These are phyloP conservation scores for Melopsittacus undulatus DNA, from an alignment of 2,797 vertebrate genomes.

Conservation along the genomic window DNA sequence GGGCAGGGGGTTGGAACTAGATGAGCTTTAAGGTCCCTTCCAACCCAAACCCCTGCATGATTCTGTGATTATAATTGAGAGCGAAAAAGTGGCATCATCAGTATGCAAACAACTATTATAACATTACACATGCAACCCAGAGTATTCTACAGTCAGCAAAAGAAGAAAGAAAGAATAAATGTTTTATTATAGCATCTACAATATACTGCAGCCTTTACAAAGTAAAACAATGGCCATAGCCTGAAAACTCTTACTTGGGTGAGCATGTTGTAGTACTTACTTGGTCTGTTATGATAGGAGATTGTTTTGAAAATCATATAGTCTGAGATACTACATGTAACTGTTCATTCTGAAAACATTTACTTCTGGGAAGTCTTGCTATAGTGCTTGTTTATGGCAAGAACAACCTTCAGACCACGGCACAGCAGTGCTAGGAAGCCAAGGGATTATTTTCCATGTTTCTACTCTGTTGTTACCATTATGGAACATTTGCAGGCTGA, in stretches of 20 bases:
- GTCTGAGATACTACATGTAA: accelerated
- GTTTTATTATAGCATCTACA: background rate
- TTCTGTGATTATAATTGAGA: background rate
- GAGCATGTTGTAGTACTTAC: background rate
- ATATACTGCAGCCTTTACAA: background rate
- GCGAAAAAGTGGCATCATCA: background rate
- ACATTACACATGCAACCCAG: background rate
- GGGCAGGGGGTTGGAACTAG: background rate
- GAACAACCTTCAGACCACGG: background rate
- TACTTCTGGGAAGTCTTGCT: background rate
- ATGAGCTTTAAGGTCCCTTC: background rate
- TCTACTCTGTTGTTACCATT: accelerated
- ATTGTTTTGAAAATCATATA: background rate
- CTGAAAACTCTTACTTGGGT: background rate
- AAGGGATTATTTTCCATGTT: accelerated
- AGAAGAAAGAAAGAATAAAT: background rate
- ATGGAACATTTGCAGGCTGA: accelerated
- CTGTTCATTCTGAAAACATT: background rate
- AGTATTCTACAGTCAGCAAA: background rate
- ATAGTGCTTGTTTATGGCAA: background rate
- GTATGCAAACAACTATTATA: background rate
- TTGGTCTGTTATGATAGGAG: background rate
- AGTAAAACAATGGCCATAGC: background rate
- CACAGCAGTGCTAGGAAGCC: background rate
- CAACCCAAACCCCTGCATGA: background rate